Evolutionary conservation across 2,888 invertebrate genomes (phyloP).

Genomic region (Himalopsyche tibetana): DNA sequence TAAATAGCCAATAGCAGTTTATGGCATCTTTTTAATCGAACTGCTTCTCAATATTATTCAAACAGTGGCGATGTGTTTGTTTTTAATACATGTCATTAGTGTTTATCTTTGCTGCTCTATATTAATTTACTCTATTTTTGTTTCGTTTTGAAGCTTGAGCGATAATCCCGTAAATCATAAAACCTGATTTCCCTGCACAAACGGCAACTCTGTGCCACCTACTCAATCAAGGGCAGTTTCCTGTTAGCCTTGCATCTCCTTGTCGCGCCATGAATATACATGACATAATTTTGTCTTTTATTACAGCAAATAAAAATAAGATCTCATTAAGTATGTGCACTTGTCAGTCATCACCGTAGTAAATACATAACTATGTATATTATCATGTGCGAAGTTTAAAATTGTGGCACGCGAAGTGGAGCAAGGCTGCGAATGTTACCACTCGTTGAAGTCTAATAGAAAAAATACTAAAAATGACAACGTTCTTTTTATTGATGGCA

Average conservation of each 20-base stretch:
- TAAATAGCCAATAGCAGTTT: background rate
- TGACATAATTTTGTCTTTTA: constrained; percentile 47
- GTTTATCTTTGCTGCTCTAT: background rate
- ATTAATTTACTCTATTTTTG: background rate
- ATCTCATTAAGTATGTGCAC: constrained; percentile 33
- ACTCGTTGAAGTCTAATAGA: constrained; percentile 50
- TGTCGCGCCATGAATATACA: constrained; percentile 29
- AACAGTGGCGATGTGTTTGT: background rate
- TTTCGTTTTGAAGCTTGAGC: background rate
- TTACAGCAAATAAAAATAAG: constrained; percentile 16
- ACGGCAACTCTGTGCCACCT: background rate
- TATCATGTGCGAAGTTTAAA: constrained; percentile 42
- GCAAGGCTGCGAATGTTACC: constrained; percentile 51
- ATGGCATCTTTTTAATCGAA: background rate
- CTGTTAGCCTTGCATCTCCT: constrained; percentile 37
- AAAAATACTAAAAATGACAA: background rate
- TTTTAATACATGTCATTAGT: constrained; percentile 18
- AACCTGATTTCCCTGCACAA: constrained; percentile 6
- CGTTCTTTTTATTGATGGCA: background rate
- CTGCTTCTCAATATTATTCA: background rate
- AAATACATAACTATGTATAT: background rate
- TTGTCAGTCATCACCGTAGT: constrained; percentile 13
- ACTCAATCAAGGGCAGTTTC: constrained; percentile 41
- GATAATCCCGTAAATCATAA: background rate
- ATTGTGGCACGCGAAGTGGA: constrained; percentile 50